Evolutionary conservation across 1,140 invertebrate genomes (phyloP), one percentile per base, ranked within the genome.

Genomic region (Uloborus diversus): DNA sequence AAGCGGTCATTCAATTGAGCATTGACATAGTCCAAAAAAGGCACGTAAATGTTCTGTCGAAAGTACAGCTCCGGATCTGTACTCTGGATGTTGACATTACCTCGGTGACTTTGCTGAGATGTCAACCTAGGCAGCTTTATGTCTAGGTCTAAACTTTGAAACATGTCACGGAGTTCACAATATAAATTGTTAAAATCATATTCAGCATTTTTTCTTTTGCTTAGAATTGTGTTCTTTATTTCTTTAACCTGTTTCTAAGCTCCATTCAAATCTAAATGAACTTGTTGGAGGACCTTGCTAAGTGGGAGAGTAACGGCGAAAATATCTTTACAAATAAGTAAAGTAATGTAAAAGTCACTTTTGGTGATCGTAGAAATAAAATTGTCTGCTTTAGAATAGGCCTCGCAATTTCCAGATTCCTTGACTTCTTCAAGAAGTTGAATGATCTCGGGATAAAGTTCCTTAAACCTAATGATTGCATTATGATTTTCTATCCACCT

Each of bases 401-500:
- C 14, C 13, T 64, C 32, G 9, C 14, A 17, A 35, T 64, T 30
- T n/a, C n/a, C n/a, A n/a, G n/a, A 64, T 32, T 33, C 25, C 30
- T 14, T 30, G 7, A 64, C 32, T 5, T 64, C 61, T 64, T 64
- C 61, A 17, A 64, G 27, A n/a, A n/a, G n/a, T n/a, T n/a, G n/a
- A n/a, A n/a, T n/a, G n/a, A n/a, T n/a, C n/a, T n/a, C n/a, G n/a
- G 1, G 9, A 9, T 17, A 64, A 23, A 64, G 14, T 23, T 64
- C 61, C 3, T 32, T 14, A 27, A 64, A 17, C 13, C 7, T 2
- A 9, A 30, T 13, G 14, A 64, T 23, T 13, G 61, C 9, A 64
- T 64, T 25, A 7, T 64, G 61, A 7, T 30, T 27, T 32, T 64
- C 25, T 30, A 64, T 30, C 32, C 61, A 64, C 23, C 61, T 64